Evolutionary conservation across 1,140 invertebrate species (phyloP).

Genomic region (Caenorhabditis brenneri): DNA sequence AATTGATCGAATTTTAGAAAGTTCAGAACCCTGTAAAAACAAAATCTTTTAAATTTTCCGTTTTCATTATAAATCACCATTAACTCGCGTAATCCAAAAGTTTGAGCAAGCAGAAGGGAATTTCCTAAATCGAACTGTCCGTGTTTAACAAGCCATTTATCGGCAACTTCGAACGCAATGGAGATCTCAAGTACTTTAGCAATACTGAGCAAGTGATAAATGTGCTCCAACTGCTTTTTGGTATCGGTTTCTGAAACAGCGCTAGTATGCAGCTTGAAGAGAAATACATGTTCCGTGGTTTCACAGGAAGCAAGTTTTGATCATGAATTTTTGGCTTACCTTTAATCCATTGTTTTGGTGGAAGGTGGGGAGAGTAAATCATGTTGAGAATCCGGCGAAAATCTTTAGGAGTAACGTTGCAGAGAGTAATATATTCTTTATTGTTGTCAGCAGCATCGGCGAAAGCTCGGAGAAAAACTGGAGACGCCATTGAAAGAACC

Average conservation of each 20-base stretch:
- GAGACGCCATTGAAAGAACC: neutral
- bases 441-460: neutral
- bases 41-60: too few relatives aligned
- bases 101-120: neutral
- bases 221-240: neutral
- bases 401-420: neutral
- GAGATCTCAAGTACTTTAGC: neutral
- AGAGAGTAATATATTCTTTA: neutral
- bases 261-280: neutral
- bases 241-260: neutral
- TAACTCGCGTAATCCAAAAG: neutral
- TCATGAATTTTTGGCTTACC: too few relatives aligned
- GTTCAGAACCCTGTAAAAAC: neutral
- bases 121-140: neutral
- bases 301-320: too few relatives aligned
- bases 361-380: neutral
- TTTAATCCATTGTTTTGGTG: conserved; percentile 17
- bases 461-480: neutral
- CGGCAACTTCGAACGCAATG: neutral
- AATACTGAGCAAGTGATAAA: neutral
- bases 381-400: neutral
- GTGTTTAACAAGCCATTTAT: neutral
- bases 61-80: neutral
- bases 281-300: too few relatives aligned
- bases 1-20: neutral